These are phyloP conservation scores for Equus przewalskii DNA, from an alignment of 2,113 vertebrate species.

Conservation along the genomic window DNA sequence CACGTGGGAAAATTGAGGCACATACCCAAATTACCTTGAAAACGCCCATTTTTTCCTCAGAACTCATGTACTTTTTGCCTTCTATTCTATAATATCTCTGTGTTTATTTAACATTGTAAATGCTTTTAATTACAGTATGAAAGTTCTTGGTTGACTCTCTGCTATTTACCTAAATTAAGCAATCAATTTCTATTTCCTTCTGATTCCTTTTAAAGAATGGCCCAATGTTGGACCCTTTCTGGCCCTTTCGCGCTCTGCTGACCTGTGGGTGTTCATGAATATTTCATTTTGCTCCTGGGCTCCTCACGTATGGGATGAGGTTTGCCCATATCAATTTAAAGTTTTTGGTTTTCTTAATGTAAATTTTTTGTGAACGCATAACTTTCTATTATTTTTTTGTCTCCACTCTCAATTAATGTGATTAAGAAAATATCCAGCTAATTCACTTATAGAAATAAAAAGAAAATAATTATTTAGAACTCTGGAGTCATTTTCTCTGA, in stretches of 20 bases:
- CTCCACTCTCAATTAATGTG: conserved; percentile 8
- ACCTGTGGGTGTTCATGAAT: not conserved
- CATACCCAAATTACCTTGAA: not conserved
- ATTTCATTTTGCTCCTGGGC: not conserved
- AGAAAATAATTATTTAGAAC: conserved; percentile 68
- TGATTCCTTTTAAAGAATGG: conserved; percentile 36
- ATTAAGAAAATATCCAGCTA: conserved; percentile 73
- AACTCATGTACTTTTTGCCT: not conserved
- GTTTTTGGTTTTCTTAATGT: not conserved
- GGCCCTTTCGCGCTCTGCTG: not conserved
- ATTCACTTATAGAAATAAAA: conserved; percentile 55
- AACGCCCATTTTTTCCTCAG: not conserved
- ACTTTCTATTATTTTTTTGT: not conserved
- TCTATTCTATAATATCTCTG: not conserved
- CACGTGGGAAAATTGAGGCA: not conserved
- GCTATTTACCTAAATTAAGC: conserved; percentile 21
- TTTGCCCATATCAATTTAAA: conserved; percentile 3
- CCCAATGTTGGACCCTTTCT: not conserved
- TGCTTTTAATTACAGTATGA: conserved; percentile 38
- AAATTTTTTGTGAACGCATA: not conserved
- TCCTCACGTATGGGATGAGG: not conserved
- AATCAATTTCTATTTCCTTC: not conserved
- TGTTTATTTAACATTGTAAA: conserved; percentile 51
- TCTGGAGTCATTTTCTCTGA: conserved; percentile 6
- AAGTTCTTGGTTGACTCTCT: not conserved